Evolutionary conservation across 1,140 invertebrate species (phyloP), one percentile per base, ranked within the genome.

Genomic region (Melipona quadrifasciata): DNA sequence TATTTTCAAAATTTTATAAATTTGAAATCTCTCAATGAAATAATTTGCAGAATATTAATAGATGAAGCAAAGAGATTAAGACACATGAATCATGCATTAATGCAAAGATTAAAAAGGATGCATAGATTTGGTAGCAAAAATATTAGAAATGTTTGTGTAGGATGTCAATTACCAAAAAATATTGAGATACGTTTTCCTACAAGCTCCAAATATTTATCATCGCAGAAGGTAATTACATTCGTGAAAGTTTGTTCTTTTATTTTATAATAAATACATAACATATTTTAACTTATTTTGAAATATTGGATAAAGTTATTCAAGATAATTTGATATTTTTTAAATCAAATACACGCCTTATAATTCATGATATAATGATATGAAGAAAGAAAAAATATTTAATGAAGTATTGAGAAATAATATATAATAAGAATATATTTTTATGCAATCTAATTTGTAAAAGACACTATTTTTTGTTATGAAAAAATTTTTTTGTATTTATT

Each of bases 91-190:
- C 82, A 83, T 67, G 74, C 86, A 72, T 77, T 91, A 53, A 55
- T 55, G 47, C 90, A 90, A 86, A 92, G 87, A 90, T 10, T 91
- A 2, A 93, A 91, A 85, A 82, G 86, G 27, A 80, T 85, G 5
- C 84, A 92, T 39, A 91, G 71, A 82, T 70, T 82, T 27, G 85
- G 57, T 70, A 70, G 72, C 19, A 88, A 80, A 61, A 47, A 65
- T 75, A 34, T 70, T 39, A 92, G 84, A 83, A 90, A 80, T 68
- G 72, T 70, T 12, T 68, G 82, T 10, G 64, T 70, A 8, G 82
- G 85, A 24, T 70, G 70, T 27, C 76, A 89, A n/a, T 58, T 79
- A n/a, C 76, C 83, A 14, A 27, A 77, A 82, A 86, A 68, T 80
- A 21, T 77, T 70, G 70, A 68, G 14, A 71, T 57, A 65, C 1